phyloP scores from a whole-genome alignment of 2,888 invertebrate genomes.

The Ichneumon xanthorius region DNA sequence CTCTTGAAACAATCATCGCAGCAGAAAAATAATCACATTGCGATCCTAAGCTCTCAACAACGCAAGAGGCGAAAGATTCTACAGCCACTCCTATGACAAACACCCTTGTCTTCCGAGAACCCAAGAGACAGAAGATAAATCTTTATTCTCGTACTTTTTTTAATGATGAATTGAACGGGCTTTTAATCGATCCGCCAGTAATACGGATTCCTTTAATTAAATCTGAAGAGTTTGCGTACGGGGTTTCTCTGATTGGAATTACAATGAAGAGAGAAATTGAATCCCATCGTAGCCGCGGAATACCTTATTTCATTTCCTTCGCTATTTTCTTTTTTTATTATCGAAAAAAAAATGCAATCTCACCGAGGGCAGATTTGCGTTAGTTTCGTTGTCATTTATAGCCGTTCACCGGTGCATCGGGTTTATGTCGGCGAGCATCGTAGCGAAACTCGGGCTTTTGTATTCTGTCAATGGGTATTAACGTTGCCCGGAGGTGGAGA shows the following conservation, averaged over 20 bases:
- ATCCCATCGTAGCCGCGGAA: not conserved
- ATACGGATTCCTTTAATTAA: not conserved
- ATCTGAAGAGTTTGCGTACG: not conserved
- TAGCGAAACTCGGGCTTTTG: conserved; percentile 3
- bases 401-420: not conserved
- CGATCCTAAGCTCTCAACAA: no score
- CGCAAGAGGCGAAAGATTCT: no score
- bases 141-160: no score
- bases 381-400: not conserved
- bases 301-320: not conserved
- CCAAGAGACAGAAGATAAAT: no score
- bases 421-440: not conserved
- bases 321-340: not conserved
- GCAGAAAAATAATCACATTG: no score
- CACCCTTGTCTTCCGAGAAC: no score
- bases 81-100: no score
- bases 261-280: not conserved
- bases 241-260: not conserved
- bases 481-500: not conserved
- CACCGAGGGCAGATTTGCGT: not conserved
- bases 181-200: not conserved
- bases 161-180: no score
- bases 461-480: conserved; percentile 3
- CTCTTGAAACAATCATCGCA: no score
- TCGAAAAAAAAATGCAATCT: not conserved